Evolutionary conservation across 2,113 vertebrate species (phyloP).

Genomic region (Pimephales promelas): DNA sequence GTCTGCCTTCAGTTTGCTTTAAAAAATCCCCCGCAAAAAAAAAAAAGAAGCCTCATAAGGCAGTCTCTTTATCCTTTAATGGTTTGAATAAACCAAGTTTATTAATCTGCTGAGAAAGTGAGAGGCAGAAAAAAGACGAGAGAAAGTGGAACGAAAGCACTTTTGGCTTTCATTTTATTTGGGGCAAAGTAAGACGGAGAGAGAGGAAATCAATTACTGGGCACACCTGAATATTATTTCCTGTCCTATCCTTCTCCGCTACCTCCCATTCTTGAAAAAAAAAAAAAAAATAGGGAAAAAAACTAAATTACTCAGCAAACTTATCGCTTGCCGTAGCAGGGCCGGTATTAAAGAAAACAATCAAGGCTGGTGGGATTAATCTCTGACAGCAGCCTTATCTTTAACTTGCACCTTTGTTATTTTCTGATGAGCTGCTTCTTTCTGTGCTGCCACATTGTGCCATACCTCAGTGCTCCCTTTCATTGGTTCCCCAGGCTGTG

Average conservation of each 20-base stretch:
- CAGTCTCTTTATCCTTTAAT: slow-evolving; percentile 71
- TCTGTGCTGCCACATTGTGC: slow-evolving; percentile 90
- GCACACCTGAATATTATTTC: slow-evolving; percentile 99
- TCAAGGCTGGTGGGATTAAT: slow-evolving; percentile 99
- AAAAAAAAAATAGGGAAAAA: slow-evolving; percentile 14
- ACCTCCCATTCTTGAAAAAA: slow-evolving; percentile 79
- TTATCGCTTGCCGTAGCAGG: slow-evolving; percentile 99
- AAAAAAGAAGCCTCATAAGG: slow-evolving; percentile 72
- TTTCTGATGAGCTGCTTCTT: slow-evolving; percentile 99
- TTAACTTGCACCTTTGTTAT: slow-evolving; percentile 99
- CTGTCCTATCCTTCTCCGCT: slow-evolving; percentile 70
- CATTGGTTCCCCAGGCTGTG: slow-evolving; percentile 94
- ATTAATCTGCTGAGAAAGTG: slow-evolving; percentile 73
- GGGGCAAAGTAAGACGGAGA: slow-evolving; percentile 76
- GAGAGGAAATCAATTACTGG: slow-evolving; percentile 93
- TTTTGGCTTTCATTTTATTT: slow-evolving; percentile 80
- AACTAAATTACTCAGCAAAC: slow-evolving; percentile 99
- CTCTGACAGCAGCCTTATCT: slow-evolving; percentile 99
- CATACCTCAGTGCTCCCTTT: slow-evolving; percentile 99
- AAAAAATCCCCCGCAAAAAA: slow-evolving; percentile 61
- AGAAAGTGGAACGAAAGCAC: slow-evolving; percentile 79
- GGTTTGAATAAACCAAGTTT: slow-evolving; percentile 79
- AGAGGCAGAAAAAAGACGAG: slow-evolving; percentile 62
- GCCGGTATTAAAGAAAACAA: slow-evolving; percentile 99
- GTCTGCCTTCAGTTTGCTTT: slow-evolving; percentile 60